phyloP scores from a whole-genome alignment of 2,888 invertebrate species.

The Ferdinandea cuprea region DNA sequence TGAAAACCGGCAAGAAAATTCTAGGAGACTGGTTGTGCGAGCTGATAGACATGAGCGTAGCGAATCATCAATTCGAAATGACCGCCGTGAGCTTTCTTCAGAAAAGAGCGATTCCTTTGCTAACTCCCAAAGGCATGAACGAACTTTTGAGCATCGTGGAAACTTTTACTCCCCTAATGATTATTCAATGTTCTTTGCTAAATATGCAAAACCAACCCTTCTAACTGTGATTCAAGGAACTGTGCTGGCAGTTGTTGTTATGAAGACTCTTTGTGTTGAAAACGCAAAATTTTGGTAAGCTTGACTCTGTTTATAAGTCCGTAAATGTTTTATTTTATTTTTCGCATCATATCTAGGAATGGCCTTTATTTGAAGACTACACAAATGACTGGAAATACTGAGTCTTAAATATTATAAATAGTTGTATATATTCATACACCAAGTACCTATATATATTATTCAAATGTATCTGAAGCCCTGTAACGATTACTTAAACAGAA shows the following conservation, averaged over 20 bases:
- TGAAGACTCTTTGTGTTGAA: conserved; percentile 73
- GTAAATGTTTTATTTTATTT: neutral
- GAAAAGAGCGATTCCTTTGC: too few relatives aligned
- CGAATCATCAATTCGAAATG: too few relatives aligned
- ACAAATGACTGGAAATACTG: conserved; percentile 6
- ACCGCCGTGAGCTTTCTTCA: too few relatives aligned
- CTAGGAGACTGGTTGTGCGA: neutral
- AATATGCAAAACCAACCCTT: conserved; percentile 50
- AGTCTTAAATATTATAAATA: conserved; percentile 42
- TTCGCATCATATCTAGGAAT: conserved; percentile 25
- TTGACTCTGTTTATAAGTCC: too few relatives aligned
- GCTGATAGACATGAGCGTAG: neutral
- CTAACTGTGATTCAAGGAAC: conserved; percentile 71
- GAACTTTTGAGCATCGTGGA: neutral
- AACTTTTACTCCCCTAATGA: neutral
- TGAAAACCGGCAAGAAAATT: neutral
- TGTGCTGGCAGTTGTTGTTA: conserved; percentile 71
- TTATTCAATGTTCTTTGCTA: neutral
- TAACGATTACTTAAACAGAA: conserved; percentile 8
- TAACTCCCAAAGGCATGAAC: neutral
- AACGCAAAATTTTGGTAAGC: conserved; percentile 72
- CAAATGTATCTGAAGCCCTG: conserved; percentile 1
- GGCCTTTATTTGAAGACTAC: conserved; percentile 2
- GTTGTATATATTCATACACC: conserved; percentile 33
- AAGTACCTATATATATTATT: conserved; percentile 43